Base-by-base conservation (phyloP, 2,888 invertebrate species). In the Bellardia pandia region DNA sequence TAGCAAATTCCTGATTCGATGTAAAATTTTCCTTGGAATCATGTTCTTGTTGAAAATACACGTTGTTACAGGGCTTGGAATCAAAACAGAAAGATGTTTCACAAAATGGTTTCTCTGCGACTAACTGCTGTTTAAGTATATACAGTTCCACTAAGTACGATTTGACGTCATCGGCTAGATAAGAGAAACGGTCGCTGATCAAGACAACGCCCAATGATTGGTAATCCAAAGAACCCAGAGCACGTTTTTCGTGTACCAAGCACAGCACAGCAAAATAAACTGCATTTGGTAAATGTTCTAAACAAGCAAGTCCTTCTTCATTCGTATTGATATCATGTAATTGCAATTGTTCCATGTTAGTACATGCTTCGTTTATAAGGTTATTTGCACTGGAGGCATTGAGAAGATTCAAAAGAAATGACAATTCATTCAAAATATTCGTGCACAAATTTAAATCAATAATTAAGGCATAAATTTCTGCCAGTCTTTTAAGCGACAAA, bases 11-110 rank as follows among this genome's bases (percentile, higher is more conserved):
- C 7, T 94, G 92, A 56, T 95, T 94, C 0, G 95, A 95, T 0
- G 97, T 96, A 91, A 98, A 98, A 91, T 98, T 97, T 53, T 96
- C 96, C 2, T 95, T 94, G 76, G 97, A 97, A 90, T 98, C 98
- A 0, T 97, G 97, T 86, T 98, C 98, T 2, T 96, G 95, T 92
- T 97, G 97, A 91, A 98, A 98, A 88, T 96, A 96, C 0, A 98
- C 97, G 89, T 96, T 96, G 13, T 95, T 94, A 72, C 60, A 95
- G 94, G 66, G 89, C 51, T 89, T 89, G 37, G n/a, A 9, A 64
- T 66, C 79, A 8, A 62, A 72, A 40, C 37, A 77, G 37, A 60
- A 42, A 45, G 90, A 89, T 2, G 86, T 88, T 69, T 90, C 89
- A 23, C 88, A 88, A 23, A 85, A 88, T 16, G 88, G 88, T 69